Percentiles rank a stretch among this genome's conserved stretches.
Evolutionary conservation across 1,140 invertebrate genomes (phyloP).

Genomic region (Drosophila sulfurigaster): DNA sequence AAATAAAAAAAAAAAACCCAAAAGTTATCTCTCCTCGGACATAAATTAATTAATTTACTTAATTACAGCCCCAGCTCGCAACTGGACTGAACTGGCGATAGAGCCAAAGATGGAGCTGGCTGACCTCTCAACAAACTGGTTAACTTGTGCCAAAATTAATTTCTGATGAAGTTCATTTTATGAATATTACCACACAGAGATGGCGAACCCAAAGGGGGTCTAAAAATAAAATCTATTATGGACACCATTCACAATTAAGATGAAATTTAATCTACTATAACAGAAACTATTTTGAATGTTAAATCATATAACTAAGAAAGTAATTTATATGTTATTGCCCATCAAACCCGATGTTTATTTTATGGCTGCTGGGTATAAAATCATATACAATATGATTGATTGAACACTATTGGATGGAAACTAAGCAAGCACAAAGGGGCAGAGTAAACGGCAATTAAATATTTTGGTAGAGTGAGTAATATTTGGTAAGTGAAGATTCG

Average conservation of each 20-base stretch:
- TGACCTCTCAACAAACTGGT: constrained; percentile 54
- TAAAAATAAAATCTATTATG: no score
- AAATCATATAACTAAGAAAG: not conserved
- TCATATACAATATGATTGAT: constrained; percentile 62
- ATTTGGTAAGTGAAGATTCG: constrained; percentile 51
- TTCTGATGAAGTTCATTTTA: constrained; percentile 26
- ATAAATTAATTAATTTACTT: constrained; percentile 76
- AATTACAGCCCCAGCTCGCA: constrained; percentile 65
- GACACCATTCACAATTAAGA: no score
- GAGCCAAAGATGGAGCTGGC: constrained; percentile 17
- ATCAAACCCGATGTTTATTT: not conserved
- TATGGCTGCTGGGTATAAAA: constrained; percentile 35
- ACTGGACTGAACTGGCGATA: constrained; percentile 16
- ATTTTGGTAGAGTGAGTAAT: constrained; percentile 32
- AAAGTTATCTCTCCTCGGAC: constrained; percentile 20
- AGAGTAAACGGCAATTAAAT: constrained; percentile 40
- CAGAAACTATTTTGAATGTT: not conserved
- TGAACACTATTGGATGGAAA: constrained; percentile 38
- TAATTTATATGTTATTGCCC: not conserved
- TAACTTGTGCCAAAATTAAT: constrained; percentile 67
- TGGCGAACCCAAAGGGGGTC: constrained; percentile 19
- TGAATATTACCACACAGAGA: not conserved
- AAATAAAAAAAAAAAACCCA: constrained; percentile 6
- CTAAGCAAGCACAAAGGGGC: constrained; percentile 20
- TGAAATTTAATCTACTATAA: no score